Evolutionary conservation across 2,113 vertebrate species (phyloP).

Genomic region (Calypte anna): DNA sequence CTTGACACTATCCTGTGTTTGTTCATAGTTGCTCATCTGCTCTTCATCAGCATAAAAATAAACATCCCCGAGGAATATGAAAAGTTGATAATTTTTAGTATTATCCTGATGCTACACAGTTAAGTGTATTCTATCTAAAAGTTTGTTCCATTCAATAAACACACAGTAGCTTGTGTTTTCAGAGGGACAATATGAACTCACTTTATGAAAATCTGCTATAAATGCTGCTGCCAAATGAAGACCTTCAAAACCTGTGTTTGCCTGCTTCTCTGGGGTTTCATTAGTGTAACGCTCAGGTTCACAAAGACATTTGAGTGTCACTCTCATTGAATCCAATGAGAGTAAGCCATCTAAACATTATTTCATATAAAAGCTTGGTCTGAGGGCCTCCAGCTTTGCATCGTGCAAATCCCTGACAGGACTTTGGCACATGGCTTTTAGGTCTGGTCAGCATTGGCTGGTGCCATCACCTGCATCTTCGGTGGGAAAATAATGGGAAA

Average conservation of each 20-base stretch:
- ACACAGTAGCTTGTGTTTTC: background rate
- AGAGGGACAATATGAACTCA: background rate
- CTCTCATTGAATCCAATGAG: background rate
- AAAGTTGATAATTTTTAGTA: background rate
- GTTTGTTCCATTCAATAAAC: background rate
- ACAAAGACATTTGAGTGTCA: background rate
- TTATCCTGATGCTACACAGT: background rate
- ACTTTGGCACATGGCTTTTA: accelerated
- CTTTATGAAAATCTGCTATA: background rate
- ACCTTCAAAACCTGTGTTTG: background rate
- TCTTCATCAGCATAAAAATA: background rate
- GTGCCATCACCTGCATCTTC: accelerated
- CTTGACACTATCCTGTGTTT: background rate
- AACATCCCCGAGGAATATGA: background rate
- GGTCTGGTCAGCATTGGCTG: accelerated
- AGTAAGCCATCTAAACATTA: background rate
- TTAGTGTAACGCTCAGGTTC: background rate
- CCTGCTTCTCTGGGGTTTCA: background rate
- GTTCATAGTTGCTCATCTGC: background rate
- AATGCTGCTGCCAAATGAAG: background rate
- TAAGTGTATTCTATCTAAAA: background rate
- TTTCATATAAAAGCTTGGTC: accelerated
- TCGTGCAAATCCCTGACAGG: accelerated
- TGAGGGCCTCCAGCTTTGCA: background rate
- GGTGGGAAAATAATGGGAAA: accelerated